Percentiles rank a stretch among this genome's conserved stretches.
These are phyloP conservation scores for Priocnemis perturbator DNA, from an alignment of 2,888 invertebrate species.

Conservation along the genomic window DNA sequence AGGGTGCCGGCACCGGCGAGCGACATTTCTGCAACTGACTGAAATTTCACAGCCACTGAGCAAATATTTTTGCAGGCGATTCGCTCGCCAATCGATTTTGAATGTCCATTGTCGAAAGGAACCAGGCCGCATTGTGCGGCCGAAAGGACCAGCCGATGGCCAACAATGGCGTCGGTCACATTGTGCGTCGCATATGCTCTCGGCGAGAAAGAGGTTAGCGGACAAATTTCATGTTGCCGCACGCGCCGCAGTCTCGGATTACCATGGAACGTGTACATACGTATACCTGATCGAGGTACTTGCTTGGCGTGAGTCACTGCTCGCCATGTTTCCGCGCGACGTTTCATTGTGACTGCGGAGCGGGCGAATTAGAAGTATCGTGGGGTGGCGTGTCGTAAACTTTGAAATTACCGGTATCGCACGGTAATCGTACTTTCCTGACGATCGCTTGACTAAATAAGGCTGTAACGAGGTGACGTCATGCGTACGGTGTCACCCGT, in stretches of 20 bases:
- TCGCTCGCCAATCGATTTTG: conserved; percentile 9
- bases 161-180: conserved; percentile 5
- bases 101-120: conserved; percentile 11
- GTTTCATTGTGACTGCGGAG: no score
- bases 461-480: no score
- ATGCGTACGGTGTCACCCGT: no score
- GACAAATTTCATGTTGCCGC: conserved; percentile 18
- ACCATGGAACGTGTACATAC: neutral
- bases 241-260: conserved; percentile 3
- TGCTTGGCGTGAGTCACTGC: no score
- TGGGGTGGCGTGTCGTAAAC: no score
- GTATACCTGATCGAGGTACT: no score
- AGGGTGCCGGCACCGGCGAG: conserved; percentile 13
- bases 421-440: no score
- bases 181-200: conserved; percentile 38
- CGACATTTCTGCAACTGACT: neutral
- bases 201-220: conserved; percentile 32
- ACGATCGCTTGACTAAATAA: no score
- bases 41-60: conserved; percentile 5
- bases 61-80: conserved; percentile 29
- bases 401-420: no score
- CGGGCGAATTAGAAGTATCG: no score
- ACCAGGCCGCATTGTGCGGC: conserved; percentile 20
- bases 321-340: no score
- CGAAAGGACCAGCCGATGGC: conserved; percentile 28